A percentile compares a stretch with the other conserved stretches of the same genome.
These are phyloP conservation scores for Fragum whitleyi DNA, from an alignment of 2,888 invertebrate genomes.

Conservation along the genomic window DNA sequence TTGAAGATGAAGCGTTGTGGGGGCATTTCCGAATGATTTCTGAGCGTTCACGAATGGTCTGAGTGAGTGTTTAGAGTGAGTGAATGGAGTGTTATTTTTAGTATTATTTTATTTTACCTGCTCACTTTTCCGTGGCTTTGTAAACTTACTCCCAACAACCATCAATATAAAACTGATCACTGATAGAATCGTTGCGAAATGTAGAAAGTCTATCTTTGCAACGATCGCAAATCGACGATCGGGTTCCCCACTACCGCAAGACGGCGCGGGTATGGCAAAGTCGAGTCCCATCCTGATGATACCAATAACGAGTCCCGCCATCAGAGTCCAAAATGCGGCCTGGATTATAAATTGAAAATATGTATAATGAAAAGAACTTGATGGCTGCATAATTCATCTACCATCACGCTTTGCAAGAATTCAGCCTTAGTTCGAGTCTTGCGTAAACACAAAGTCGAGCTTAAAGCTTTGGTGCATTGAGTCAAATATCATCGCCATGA, in stretches of 20 bases:
- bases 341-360: slow-evolving; percentile 67
- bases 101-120: too few species aligned
- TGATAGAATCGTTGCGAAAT: slow-evolving; percentile 80
- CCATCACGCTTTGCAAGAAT: background rate
- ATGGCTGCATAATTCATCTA: background rate
- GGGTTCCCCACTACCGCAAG: slow-evolving; percentile 83
- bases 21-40: too few species aligned
- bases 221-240: slow-evolving; percentile 70
- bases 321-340: slow-evolving; percentile 87
- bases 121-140: slow-evolving; percentile 58
- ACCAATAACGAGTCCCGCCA: slow-evolving; percentile 86
- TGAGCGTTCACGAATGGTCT: too few species aligned
- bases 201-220: slow-evolving; percentile 78
- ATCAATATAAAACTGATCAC: slow-evolving; percentile 72
- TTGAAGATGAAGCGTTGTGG: too few species aligned
- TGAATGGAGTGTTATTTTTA: too few species aligned
- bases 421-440: background rate
- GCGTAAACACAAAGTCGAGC: background rate
- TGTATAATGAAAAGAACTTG: background rate
- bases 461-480: background rate
- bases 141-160: slow-evolving; percentile 74
- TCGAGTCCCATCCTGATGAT: slow-evolving; percentile 86
- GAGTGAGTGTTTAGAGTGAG: too few species aligned
- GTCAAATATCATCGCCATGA: background rate
- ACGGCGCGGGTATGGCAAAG: slow-evolving; percentile 85